A percentile compares a stretch with the other conserved stretches of the same genome.
phyloP scores from a whole-genome alignment of 1,140 invertebrate species.

The Kradibia gibbosae region DNA sequence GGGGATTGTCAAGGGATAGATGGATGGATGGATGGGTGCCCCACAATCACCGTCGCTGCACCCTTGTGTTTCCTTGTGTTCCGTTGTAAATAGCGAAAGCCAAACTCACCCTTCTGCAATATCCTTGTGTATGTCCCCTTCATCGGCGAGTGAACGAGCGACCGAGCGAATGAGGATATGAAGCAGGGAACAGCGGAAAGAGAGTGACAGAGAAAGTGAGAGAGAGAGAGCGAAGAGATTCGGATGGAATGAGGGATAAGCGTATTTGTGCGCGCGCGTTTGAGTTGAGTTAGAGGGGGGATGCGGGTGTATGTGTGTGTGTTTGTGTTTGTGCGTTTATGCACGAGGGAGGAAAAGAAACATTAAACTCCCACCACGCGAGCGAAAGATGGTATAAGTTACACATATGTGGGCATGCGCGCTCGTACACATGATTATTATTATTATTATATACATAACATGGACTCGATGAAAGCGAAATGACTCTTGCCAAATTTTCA shows the following conservation, averaged over 20 bases:
- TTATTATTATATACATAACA: conserved; percentile 24
- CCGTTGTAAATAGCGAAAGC: conserved; percentile 44
- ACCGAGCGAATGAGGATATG: background rate
- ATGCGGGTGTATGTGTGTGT: too few species aligned
- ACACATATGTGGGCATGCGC: background rate
- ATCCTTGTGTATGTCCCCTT: conserved; percentile 15
- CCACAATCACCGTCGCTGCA: background rate
- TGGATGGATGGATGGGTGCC: conserved; percentile 25
- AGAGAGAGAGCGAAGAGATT: background rate
- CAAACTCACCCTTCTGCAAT: conserved; percentile 5
- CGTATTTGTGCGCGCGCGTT: too few species aligned
- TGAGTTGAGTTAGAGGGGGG: too few species aligned
- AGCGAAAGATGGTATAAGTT: conserved; percentile 21
- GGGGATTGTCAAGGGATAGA: conserved; percentile 30
- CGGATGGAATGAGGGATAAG: background rate
- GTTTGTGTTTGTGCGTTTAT: too few species aligned
- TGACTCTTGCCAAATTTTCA: conserved; percentile 69
- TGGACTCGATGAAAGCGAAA: conserved; percentile 58
- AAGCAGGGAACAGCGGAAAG: background rate
- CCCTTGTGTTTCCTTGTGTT: conserved; percentile 14
- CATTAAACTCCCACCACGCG: background rate
- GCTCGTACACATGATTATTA: background rate
- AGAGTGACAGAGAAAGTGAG: background rate
- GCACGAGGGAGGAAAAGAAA: background rate
- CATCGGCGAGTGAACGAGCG: background rate